Percentiles rank a stretch among this genome's conserved stretches.
Conservation (phyloP, 2,113 vertebrate species). For the Solea senegalensis region DNA sequence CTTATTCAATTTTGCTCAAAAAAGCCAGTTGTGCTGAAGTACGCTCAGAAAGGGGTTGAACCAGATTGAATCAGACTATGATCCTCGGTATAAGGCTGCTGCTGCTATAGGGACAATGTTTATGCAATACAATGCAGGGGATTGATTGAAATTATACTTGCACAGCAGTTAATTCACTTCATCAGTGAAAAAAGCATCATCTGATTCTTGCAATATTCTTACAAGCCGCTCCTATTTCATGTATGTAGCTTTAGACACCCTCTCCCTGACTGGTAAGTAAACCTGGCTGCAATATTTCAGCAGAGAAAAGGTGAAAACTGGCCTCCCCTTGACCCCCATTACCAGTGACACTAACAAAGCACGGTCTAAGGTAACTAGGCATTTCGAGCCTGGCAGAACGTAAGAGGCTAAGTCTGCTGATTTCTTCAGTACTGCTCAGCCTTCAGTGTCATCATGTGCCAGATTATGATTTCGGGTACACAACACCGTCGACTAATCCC, state of each 20-base stretch:
- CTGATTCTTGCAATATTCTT: constrained; percentile 1
- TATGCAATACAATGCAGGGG: constrained; percentile 22
- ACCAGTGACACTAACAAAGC: constrained; percentile 72
- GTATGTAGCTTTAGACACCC: constrained; percentile 9
- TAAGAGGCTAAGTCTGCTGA: constrained; percentile 52
- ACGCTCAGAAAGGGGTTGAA: constrained; percentile 53
- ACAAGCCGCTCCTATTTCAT: background rate
- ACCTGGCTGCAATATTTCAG: constrained; percentile 63
- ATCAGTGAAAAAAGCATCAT: constrained; percentile 40
- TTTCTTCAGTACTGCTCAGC: constrained; percentile 53
- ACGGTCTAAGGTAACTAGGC: constrained; percentile 75
- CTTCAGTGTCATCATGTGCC: constrained; percentile 66
- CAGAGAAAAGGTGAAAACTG: constrained; percentile 59
- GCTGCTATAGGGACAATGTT: constrained; percentile 31
- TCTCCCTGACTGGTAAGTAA: constrained; percentile 31
- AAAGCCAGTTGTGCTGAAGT: constrained; percentile 66
- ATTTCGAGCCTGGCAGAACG: constrained; percentile 67
- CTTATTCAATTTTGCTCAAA: constrained; percentile 78
- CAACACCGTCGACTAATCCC: constrained; percentile 48
- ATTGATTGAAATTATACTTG: constrained; percentile 36
- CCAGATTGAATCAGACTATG: constrained; percentile 67
- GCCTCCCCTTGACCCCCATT: constrained; percentile 72
- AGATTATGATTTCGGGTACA: constrained; percentile 61
- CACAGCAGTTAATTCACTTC: constrained; percentile 47
- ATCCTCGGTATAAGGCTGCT: constrained; percentile 31